Conservation (phyloP, 2,113 vertebrate species). For the Tetrax tetrax region DNA sequence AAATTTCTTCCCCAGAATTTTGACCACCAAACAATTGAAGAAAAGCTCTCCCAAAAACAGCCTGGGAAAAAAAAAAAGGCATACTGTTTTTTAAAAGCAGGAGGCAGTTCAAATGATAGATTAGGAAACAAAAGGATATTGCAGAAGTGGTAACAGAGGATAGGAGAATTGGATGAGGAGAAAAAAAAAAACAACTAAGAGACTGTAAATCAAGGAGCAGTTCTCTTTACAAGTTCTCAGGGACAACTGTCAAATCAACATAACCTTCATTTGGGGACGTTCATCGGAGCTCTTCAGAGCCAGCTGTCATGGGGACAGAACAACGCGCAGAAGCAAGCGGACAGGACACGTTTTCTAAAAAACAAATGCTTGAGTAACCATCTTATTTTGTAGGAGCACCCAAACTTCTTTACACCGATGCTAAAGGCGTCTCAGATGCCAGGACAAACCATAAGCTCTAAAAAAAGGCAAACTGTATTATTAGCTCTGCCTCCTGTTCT, state of each 20-base stretch:
- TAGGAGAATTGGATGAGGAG: not conserved
- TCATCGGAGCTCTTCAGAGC: not conserved
- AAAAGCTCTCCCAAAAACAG: not conserved
- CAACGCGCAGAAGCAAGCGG: not conserved
- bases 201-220: not conserved
- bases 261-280: not conserved
- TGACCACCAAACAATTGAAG: not conserved
- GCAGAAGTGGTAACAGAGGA: not conserved
- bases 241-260: not conserved
- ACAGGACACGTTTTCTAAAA: not conserved
- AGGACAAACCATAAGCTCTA: not conserved
- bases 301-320: not conserved
- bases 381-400: not conserved
- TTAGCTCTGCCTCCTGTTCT: not conserved
- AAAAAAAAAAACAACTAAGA: not conserved
- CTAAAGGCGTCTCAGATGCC: not conserved
- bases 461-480: not conserved
- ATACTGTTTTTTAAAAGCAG: not conserved
- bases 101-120: not conserved
- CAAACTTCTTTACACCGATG: not conserved
- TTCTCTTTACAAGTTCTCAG: not conserved
- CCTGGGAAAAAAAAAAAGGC: not conserved
- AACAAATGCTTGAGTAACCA: accelerated
- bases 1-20: not conserved
- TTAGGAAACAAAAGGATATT: not conserved